Percentiles rank a stretch among this genome's conserved stretches.
These are phyloP conservation scores for Yponomeuta cagnagella DNA, from an alignment of 2,888 invertebrate species.

Conservation along the genomic window DNA sequence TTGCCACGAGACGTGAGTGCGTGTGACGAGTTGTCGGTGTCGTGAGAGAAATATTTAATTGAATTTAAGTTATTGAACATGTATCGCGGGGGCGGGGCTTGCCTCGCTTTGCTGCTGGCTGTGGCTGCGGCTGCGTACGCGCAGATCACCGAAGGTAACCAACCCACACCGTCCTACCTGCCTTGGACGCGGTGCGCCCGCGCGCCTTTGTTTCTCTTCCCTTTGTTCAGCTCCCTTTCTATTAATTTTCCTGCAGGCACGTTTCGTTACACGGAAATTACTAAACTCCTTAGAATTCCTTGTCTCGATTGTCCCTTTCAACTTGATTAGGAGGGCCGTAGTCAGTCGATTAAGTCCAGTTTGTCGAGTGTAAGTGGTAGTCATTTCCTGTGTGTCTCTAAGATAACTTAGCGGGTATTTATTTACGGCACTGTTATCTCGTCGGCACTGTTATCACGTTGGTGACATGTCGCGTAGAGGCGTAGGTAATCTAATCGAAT, in stretches of 20 bases:
- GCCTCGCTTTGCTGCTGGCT: conserved; percentile 55
- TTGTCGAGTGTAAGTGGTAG: not conserved
- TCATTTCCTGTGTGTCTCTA: not conserved
- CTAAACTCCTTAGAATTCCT: not conserved
- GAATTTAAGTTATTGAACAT: conserved; percentile 45
- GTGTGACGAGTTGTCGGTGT: conserved; percentile 67
- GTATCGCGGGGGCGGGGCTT: conserved; percentile 45
- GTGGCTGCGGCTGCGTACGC: conserved; percentile 59
- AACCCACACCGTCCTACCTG: conserved; percentile 19
- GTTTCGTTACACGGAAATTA: not conserved
- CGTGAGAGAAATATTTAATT: conserved; percentile 56
- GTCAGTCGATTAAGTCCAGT: not conserved
- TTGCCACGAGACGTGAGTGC: conserved; percentile 56
- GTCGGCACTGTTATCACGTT: not conserved
- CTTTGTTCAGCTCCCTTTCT: not conserved
- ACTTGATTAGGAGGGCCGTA: not conserved
- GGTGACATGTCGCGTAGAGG: not conserved
- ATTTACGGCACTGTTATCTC: not conserved
- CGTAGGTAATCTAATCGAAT: not conserved
- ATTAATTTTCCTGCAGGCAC: not conserved
- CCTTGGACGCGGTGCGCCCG: not conserved
- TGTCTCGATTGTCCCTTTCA: not conserved
- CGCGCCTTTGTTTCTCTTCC: not conserved
- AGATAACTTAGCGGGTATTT: not conserved
- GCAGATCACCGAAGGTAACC: conserved; percentile 64